Evolutionary conservation across 2,888 invertebrate genomes (phyloP).

Genomic region (Plutella xylostella): DNA sequence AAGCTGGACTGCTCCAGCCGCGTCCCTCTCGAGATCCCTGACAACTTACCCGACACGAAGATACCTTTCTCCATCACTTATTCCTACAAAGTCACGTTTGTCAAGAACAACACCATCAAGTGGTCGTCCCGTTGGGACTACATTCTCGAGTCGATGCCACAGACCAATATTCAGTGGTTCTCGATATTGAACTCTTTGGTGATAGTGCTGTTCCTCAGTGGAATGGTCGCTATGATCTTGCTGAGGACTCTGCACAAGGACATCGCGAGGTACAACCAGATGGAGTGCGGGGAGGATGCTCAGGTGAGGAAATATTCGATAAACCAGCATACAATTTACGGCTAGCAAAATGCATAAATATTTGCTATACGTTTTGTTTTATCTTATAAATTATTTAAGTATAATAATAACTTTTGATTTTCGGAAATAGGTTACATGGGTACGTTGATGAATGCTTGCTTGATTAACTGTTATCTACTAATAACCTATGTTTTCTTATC

Average conservation of each 20-base stretch:
- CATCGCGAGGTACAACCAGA: constrained; percentile 98
- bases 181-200: constrained; percentile 98
- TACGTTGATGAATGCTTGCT: too few relatives aligned
- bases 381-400: too few relatives aligned
- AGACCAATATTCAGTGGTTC: constrained; percentile 99
- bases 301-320: too few relatives aligned
- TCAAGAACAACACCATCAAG: constrained; percentile 85
- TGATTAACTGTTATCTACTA: too few relatives aligned
- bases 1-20: constrained; percentile 61
- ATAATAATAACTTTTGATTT: too few relatives aligned
- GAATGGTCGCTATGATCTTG: constrained; percentile 99
- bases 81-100: constrained; percentile 88
- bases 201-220: constrained; percentile 95
- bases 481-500: too few relatives aligned
- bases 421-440: too few relatives aligned
- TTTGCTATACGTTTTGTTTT: too few relatives aligned
- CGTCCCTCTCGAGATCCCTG: constrained; percentile 79
- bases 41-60: constrained; percentile 56
- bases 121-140: constrained; percentile 99
- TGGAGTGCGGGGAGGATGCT: constrained; percentile 87
- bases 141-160: constrained; percentile 97
- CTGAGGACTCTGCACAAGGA: constrained; percentile 97
- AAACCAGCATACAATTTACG: too few relatives aligned
- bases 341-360: too few relatives aligned
- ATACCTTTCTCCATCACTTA: constrained; percentile 77